Evolutionary conservation across 2,797 vertebrate genomes (phyloP), one percentile per base, ranked within the genome.

Genomic region (Parambassis ranga): DNA sequence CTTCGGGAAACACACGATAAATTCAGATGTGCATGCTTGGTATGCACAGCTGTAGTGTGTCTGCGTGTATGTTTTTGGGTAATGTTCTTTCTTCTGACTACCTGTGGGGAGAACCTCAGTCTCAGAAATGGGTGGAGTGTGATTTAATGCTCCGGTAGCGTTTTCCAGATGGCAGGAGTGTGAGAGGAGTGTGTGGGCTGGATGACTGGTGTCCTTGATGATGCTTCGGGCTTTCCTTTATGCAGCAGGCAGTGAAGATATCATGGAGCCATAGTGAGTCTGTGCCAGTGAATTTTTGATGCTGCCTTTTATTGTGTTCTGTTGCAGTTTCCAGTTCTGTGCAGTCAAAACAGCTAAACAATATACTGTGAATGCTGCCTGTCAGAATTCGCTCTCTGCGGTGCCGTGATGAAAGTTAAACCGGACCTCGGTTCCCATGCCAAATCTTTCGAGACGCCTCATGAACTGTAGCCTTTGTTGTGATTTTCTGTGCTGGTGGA

Each of bases 121-220:
- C 65, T 81, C 44, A 68, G 70, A 76, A 78, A 85, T n/a, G 43
- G 73, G 13, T 33, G 58, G 30, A 61, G 64, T 26, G 30, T 83
- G 84, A 88, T 87, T 82, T 84, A 84, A 85, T 81, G 80, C 74
- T 79, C 71, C 8, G 32, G 64, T 79, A 68, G 68, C 56, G 1
- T 84, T 85, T 77, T 81, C 74, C 84, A 88, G 74, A 85, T 83
- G 82, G 81, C 78, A 82, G 62, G 47, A 69, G 38, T n/a, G n/a
- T 27, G 47, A 83, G 75, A 69, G 76, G 74, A 72, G 65, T 76
- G 71, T 82, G 85, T 81, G 83, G 80, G 81, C 66, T 65, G 77
- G 76, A 67, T 81, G 79, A 80, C 76, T 85, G 75, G 68, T 83
- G 81, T 87, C 83, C 81, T 83, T 84, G 81, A 80, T 79, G 81